Conservation (phyloP, 2,797 vertebrate genomes). For the Clarias platycephalus region DNA sequence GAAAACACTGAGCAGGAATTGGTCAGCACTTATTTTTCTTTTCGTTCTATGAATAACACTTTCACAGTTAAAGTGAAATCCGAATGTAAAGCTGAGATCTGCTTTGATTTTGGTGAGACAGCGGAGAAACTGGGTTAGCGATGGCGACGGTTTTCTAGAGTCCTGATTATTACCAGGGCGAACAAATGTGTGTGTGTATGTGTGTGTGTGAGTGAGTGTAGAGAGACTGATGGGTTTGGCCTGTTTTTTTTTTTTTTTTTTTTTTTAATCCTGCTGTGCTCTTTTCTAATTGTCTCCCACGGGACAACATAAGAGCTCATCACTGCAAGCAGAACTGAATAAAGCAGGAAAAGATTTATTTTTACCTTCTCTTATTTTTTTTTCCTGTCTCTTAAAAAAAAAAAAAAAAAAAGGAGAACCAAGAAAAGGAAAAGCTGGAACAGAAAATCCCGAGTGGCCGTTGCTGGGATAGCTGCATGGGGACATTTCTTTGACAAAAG, state of each 20-base stretch:
- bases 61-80: not conserved
- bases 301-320: conserved; percentile 37
- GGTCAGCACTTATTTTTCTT: not conserved
- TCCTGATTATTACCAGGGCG: conserved; percentile 11
- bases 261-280: not conserved
- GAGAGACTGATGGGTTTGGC: conserved; percentile 32
- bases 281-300: conserved; percentile 45
- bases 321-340: conserved; percentile 33
- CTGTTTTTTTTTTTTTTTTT: conserved; percentile 16
- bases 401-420: too few species aligned
- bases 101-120: not conserved
- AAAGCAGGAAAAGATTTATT: conserved; percentile 46
- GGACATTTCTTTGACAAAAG: conserved; percentile 15
- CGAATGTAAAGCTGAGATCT: not conserved
- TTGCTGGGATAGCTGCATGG: conserved; percentile 13
- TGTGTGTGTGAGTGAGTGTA: conserved; percentile 10
- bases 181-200: conserved; percentile 1
- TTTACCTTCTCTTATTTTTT: conserved; percentile 26
- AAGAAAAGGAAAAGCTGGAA: too few species aligned
- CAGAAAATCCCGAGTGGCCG: not conserved
- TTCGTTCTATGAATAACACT: not conserved
- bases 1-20: not conserved
- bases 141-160: not conserved
- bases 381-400: not conserved
- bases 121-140: not conserved